Evolutionary conservation across 2,888 invertebrate genomes (phyloP).

Genomic region (Eledone cirrhosa): DNA sequence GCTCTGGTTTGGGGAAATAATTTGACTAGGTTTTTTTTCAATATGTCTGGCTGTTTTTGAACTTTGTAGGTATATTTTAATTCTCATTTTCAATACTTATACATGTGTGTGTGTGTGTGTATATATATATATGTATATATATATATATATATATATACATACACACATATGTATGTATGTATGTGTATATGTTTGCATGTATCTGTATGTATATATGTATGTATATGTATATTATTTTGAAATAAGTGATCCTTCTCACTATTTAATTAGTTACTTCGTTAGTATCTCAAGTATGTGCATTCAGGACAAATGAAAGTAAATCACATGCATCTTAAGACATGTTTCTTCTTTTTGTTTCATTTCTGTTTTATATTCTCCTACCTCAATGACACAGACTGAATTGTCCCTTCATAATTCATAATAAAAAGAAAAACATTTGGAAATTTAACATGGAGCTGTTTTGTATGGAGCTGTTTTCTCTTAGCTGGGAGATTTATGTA

Average conservation of each 20-base stretch:
- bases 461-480: no score
- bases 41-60: no score
- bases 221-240: background rate
- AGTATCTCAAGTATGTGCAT: background rate
- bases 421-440: no score
- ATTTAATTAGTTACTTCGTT: no score
- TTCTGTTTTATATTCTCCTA: constrained; percentile 6
- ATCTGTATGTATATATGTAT: constrained; percentile 3
- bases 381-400: constrained; percentile 20
- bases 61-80: no score
- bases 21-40: no score
- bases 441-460: constrained; percentile 15
- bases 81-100: background rate
- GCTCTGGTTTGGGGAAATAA: no score
- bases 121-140: background rate
- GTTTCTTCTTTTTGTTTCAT: background rate
- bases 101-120: background rate
- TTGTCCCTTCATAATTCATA: constrained; percentile 16
- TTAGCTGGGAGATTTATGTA: no score
- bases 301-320: background rate
- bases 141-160: background rate
- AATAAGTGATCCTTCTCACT: no score
- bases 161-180: background rate
- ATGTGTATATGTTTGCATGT: background rate
- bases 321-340: background rate